These are phyloP conservation scores for Cheilosia vernalis DNA, from an alignment of 2,888 invertebrate genomes.

Conservation along the genomic window DNA sequence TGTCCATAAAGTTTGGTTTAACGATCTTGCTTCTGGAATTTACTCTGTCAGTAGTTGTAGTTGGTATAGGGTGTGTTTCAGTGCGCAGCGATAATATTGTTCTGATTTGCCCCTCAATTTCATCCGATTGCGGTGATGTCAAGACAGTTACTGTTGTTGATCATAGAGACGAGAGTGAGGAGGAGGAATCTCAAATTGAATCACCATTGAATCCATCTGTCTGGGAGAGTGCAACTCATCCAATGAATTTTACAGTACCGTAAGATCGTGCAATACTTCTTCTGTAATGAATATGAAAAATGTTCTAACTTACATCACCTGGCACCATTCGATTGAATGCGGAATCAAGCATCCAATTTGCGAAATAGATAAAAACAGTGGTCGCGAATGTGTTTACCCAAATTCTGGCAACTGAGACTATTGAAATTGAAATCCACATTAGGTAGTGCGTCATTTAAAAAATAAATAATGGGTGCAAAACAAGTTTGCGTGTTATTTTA, in stretches of 20 bases:
- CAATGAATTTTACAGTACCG: conserved; percentile 15
- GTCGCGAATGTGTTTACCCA: too few relatives aligned
- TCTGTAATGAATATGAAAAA: too few relatives aligned
- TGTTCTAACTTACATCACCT: too few relatives aligned
- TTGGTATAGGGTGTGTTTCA: neutral
- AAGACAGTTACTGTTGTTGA: neutral
- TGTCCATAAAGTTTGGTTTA: conserved; percentile 19
- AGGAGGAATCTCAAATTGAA: conserved; percentile 28
- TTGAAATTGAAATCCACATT: too few relatives aligned
- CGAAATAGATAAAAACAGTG: too few relatives aligned
- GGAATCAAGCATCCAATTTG: too few relatives aligned
- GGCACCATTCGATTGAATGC: too few relatives aligned
- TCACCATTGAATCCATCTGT: conserved; percentile 17
- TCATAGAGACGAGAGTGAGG: neutral
- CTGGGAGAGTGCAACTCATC: conserved; percentile 19
- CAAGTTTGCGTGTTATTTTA: too few relatives aligned
- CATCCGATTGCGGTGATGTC: neutral
- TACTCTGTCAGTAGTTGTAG: neutral
- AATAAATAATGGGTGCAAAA: too few relatives aligned
- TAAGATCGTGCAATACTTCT: neutral
- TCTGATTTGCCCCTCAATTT: neutral
- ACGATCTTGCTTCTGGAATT: conserved; percentile 2
- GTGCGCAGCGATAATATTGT: neutral
- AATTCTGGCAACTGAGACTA: too few relatives aligned
- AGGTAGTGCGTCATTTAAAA: too few relatives aligned